Conservation (phyloP, 2,113 vertebrate genomes). For the Amazona vittata region DNA sequence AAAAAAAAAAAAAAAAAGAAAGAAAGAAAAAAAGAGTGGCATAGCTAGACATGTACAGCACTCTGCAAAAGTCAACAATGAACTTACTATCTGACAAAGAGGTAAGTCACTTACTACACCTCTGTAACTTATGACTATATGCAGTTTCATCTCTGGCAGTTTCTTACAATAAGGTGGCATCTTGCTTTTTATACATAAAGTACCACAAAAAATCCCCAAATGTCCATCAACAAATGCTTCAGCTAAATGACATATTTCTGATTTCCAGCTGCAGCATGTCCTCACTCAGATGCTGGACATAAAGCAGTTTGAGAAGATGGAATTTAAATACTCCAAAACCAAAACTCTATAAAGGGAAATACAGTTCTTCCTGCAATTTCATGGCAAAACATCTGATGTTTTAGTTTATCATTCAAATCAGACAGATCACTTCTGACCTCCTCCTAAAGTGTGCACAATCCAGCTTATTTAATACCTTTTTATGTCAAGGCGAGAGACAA, state of each 20-base stretch:
- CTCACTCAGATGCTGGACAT: neutral
- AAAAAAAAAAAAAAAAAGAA: too few species aligned
- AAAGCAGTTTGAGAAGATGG: neutral
- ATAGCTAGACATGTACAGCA: neutral
- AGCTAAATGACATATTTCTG: neutral
- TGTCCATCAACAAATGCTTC: constrained; percentile 29
- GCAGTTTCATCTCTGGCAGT: neutral
- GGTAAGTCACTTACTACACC: neutral
- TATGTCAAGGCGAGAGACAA: neutral
- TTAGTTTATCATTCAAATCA: neutral
- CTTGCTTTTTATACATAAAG: neutral
- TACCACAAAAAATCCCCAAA: neutral
- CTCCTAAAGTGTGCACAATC: neutral
- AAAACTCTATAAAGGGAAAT: constrained; percentile 21
- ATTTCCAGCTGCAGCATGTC: constrained; percentile 31
- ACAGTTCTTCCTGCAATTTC: neutral
- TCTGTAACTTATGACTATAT: neutral
- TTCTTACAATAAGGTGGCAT: neutral
- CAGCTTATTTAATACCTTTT: neutral
- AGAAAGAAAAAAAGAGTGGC: too few species aligned
- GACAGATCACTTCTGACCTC: neutral
- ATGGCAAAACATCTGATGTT: neutral
- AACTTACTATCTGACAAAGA: constrained; percentile 18
- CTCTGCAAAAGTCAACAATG: neutral
- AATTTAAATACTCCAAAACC: neutral